Conservation (phyloP, 2,113 vertebrate genomes). For the Calidris pugnax region DNA sequence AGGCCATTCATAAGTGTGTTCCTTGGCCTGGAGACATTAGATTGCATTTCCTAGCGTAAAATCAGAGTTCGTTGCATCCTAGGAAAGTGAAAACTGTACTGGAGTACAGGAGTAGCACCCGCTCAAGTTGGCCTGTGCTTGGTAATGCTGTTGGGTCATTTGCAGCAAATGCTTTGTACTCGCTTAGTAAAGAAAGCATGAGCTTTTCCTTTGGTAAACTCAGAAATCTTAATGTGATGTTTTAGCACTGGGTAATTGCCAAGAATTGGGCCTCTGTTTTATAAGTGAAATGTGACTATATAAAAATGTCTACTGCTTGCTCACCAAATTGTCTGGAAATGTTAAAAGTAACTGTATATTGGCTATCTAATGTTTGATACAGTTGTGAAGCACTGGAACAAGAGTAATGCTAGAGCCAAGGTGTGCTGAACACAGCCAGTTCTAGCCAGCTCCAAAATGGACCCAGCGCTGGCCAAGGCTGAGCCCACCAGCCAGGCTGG, state of each 20-base stretch:
- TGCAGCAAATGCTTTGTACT: background rate
- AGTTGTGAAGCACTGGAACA: background rate
- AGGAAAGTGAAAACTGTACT: background rate
- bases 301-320: background rate
- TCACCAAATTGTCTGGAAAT: background rate
- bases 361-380: background rate
- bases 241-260: background rate
- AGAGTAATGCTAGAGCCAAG: background rate
- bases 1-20: constrained; percentile 18
- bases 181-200: background rate
- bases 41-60: background rate
- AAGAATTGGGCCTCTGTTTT: background rate
- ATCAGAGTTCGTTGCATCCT: background rate
- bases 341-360: background rate
- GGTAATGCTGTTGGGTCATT: background rate
- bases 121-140: background rate
- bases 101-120: background rate
- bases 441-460: background rate
- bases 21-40: background rate
- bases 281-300: background rate
- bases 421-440: background rate
- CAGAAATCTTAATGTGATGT: background rate
- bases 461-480: background rate
- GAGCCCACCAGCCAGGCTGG: background rate
- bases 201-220: background rate